Base-by-base conservation (phyloP, 2,113 vertebrate species). In the Microcebus jonahi region DNA sequence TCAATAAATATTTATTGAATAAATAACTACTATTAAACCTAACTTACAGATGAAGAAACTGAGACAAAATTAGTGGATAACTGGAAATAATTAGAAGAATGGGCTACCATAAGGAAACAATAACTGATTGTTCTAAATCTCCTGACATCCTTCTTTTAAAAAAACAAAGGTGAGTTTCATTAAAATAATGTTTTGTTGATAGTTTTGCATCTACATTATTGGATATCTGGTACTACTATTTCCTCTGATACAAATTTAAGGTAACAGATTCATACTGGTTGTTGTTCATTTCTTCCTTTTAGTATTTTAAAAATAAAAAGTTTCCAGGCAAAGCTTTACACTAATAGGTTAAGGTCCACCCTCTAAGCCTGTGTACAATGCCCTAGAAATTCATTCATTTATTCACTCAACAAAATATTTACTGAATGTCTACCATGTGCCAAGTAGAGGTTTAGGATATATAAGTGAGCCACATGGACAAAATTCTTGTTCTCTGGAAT, bases 201-300 rank as follows among this genome's bases (percentile, higher is more conserved):
- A 70, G 36, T 27, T 61, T 73, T 82, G 6, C 11, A 23, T 53
- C 21, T 79, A 61, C 6, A 39, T 75, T 45, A 59, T 75, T 67
- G 23, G 36, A 29, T 55, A 82, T 11, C 7, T 39, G 34, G 18
- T 9, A 82, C 29, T 82, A 42, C 59, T 73, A 77, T 1, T 15
- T 89, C 12, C n/a, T 91, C 42, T 10, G 63, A 73, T 71, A 92
- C 42, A 86, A 93, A 80, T 59, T 36, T 68, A 77, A 95, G 21
- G 17, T 73, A 59, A 97, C 82, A 75, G 23, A 96, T 10, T 88
- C 86, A 80, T 84, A 23, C 73, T 79, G 93, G 34, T 86, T 91
- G 23, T 29, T 88, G 88, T 88, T 65, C 50, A 59, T 77, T 65
- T 77, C 36, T 94, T 94, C 31, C 9, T 70, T 93, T 82, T 27